Percentiles rank a stretch among this genome's conserved stretches.
These are phyloP conservation scores for Diarsia dahlii DNA, from an alignment of 2,888 invertebrate species.

Conservation along the genomic window DNA sequence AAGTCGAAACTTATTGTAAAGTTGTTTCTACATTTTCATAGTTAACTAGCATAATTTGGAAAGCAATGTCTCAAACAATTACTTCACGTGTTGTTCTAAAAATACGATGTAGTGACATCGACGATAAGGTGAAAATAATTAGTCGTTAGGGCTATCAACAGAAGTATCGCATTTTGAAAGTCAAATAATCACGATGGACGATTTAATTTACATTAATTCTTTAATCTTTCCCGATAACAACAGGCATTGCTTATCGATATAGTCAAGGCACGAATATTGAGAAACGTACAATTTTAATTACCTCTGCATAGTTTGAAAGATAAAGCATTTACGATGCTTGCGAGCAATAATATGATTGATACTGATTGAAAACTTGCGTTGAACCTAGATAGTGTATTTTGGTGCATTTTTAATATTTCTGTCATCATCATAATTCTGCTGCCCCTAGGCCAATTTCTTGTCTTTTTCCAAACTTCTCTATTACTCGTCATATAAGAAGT, in stretches of 20 bases:
- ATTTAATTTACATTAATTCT: conserved; percentile 59
- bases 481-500: too few relatives aligned
- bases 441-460: too few relatives aligned
- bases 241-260: conserved; percentile 68
- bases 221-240: conserved; percentile 73
- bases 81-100: conserved; percentile 6
- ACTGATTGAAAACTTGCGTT: conserved; percentile 15
- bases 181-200: conserved; percentile 31
- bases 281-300: conserved; percentile 46
- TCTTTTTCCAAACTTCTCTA: too few relatives aligned
- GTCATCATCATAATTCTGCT: background rate
- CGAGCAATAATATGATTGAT: conserved; percentile 27
- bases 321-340: conserved; percentile 24
- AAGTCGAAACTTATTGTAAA: background rate
- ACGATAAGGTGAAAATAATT: conserved; percentile 7
- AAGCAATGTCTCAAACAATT: too few relatives aligned
- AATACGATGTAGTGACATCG: conserved; percentile 2
- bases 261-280: conserved; percentile 53
- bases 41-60: too few relatives aligned
- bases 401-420: background rate
- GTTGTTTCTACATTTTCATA: background rate
- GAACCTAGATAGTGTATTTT: conserved; percentile 6
- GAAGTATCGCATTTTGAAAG: conserved; percentile 41
- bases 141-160: conserved; percentile 17
- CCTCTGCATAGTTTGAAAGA: conserved; percentile 21